A percentile compares a stretch with the other conserved stretches of the same genome.
These are phyloP conservation scores for Archivesica marissinica DNA, from an alignment of 1,140 invertebrate species.

Conservation along the genomic window DNA sequence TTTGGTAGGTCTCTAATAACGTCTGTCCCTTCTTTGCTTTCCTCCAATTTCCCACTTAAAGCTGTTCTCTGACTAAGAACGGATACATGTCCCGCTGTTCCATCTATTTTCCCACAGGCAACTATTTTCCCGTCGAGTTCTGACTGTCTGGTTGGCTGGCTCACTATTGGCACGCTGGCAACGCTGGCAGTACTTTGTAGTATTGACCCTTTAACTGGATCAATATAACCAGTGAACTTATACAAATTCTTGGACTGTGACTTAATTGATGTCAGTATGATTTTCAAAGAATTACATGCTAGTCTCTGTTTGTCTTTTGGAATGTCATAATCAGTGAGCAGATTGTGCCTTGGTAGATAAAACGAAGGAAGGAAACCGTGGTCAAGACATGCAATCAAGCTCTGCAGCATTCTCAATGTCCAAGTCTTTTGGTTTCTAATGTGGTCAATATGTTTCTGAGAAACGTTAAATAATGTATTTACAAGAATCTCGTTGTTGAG, in stretches of 20 bases:
- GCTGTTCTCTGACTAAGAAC: not conserved
- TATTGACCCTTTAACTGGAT: not conserved
- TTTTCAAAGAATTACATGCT: not conserved
- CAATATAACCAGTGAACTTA: conserved; percentile 20
- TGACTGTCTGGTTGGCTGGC: not conserved
- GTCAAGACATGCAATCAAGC: conserved; percentile 3
- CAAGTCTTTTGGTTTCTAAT: conserved; percentile 9
- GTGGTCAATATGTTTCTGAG: conserved; percentile 49
- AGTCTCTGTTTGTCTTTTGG: not conserved
- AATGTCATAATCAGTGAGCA: conserved; percentile 24
- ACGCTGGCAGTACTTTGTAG: not conserved
- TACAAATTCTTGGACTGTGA: not conserved
- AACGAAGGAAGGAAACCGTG: conserved; percentile 42
- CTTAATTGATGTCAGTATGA: conserved; percentile 11
- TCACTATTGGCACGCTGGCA: not conserved
- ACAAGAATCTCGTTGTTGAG: conserved; percentile 57
- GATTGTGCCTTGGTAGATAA: conserved; percentile 44
- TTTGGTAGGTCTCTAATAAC: not conserved
- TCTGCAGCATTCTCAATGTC: conserved; percentile 37
- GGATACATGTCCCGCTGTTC: not conserved
- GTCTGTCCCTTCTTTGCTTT: not conserved
- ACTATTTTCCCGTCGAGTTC: not conserved
- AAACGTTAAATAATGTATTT: conserved; percentile 48
- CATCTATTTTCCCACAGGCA: not conserved
- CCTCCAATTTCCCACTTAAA: not conserved